Evolutionary conservation across 2,797 vertebrate genomes (phyloP), one percentile per base, ranked within the genome.

Genomic region (Semaprochilodus insignis): DNA sequence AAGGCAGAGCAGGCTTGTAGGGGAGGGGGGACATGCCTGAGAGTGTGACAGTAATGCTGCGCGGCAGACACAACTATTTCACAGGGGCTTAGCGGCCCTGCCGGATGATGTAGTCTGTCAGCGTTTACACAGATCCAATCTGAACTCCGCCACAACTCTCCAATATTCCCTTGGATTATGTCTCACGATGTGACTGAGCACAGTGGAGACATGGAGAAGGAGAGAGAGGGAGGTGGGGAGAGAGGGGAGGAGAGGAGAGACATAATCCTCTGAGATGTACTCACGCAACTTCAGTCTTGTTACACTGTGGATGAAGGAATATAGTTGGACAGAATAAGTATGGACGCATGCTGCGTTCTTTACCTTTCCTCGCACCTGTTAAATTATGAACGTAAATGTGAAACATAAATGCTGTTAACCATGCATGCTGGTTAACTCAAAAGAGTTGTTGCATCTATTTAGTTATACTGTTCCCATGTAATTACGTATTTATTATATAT

Each of bases 71-170:
- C 87, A 89, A 89, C 91, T 91, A 89, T 91, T 91, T 92, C 89
- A 66, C 90, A 90, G 85, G 78, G 83, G 91, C 86, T 84, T 87
- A 90, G 85, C 66, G 71, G 74, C 79, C 70, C 81, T 87, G 91
- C 80, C 85, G 89, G 91, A 90, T 91, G 89, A 90, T 93, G 92
- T 92, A 90, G 89, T 84, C 90, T 93, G 94, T 93, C 92, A 93
- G 87, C 81, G 23, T 87, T 69, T 85, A 91, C 88, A 90, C 88
- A 89, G 86, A 89, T 92, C 91, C 92, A 90, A 91, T 89, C 91
- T 91, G 87, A 87, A 86, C 85, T 83, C 90, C 82, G 81, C 66
- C 87, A 80, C 69, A 80, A 75, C 76, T 90, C 87, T 74, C 87
- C 82, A 88, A 85, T 86, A 83, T 88, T 89, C 87, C 25, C 85